A percentile compares a stretch with the other conserved stretches of the same genome.
Conservation (phyloP, 2,113 vertebrate genomes). For the Crotalus viridis region DNA sequence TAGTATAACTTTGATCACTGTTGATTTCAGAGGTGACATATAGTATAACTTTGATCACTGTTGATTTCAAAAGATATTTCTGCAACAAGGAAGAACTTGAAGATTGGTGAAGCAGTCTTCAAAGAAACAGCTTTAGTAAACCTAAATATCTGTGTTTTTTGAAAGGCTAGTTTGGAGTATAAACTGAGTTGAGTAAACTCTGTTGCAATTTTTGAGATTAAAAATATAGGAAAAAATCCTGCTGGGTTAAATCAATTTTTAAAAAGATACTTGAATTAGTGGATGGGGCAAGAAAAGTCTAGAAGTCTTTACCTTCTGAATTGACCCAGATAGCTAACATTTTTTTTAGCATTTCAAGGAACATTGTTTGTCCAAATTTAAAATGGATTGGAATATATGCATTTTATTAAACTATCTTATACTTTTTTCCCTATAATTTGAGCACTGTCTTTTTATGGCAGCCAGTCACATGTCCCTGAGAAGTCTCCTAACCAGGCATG, state of each 20-base stretch:
- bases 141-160: background rate
- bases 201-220: background rate
- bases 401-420: background rate
- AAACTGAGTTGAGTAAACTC: background rate
- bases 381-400: background rate
- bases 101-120: background rate
- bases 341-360: background rate
- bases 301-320: background rate
- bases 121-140: background rate
- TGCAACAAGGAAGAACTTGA: background rate
- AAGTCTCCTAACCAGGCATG: background rate
- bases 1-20: background rate
- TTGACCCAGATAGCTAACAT: background rate
- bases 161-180: background rate
- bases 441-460: background rate
- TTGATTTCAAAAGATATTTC: background rate
- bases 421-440: background rate
- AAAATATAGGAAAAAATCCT: background rate
- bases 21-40: too few species aligned
- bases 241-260: background rate
- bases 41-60: too few species aligned
- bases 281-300: background rate
- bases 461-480: background rate
- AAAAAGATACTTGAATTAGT: background rate
- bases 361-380: background rate